Base-by-base conservation (phyloP, 2,888 invertebrate genomes). In the Leptothorax acervorum region DNA sequence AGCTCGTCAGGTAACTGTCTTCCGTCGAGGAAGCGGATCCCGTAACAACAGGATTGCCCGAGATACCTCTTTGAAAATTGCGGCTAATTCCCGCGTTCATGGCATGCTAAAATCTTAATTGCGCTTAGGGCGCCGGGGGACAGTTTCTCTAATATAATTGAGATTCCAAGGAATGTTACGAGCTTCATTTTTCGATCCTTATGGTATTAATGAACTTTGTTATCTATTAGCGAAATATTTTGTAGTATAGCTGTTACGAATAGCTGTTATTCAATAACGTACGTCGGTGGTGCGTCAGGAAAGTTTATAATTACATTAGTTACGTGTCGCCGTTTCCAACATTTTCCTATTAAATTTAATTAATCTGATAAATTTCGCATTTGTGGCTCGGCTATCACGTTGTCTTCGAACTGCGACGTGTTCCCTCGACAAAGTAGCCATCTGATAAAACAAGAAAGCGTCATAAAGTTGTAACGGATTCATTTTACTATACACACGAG, bases 251-350 rank as follows among this genome's bases (percentile, higher is more conserved):
- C 35, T 35, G n/a, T 53, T 53, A 62, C 39, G n/a, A 55, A 23
- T 55, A 55, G 53, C 53, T 55, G 51, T 51, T 15, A 28, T 57
- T 57, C 31, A n/a, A 42, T 55, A 55, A 68, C 23, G 15, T 31
- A 28, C 6, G 53, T 74, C n/a, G 18, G 23, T 11, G 9, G 1
- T 45, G 23, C 42, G 8, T 57, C 18, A 12, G 23, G 18, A 11
- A 79, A 48, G 6, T 71, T 71, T 79, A 60, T 70, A 79, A 60
- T 79, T 60, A 57, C 23, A 18, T 79, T 70, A 79, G 28, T 79
- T 79, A 70, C 23, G 15, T 4, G 42, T 55, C 35, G 31, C 5
- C 8, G 48, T 48, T 79, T 75, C 23, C 48, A 65, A 53, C 39
- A 66, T 28, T 63, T 75, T 39, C 48, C 28, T 9, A 5, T 48